A percentile compares a stretch with the other conserved stretches of the same genome.
These are phyloP conservation scores for Cebus imitator DNA, from an alignment of 2,113 vertebrate species.

Conservation along the genomic window DNA sequence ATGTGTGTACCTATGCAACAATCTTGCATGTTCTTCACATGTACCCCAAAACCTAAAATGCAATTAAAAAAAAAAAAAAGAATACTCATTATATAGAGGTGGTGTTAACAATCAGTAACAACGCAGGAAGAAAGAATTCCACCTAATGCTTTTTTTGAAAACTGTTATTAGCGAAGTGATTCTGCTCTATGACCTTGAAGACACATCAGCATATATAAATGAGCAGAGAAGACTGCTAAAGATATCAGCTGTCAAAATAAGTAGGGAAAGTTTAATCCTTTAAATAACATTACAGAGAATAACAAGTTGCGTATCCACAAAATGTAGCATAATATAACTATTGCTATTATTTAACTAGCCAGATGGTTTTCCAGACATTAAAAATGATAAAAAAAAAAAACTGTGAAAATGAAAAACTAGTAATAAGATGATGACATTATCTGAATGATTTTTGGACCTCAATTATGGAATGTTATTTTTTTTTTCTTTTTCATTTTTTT, in stretches of 20 bases:
- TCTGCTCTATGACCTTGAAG: slow-evolving; percentile 36
- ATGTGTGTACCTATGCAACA: too few species aligned
- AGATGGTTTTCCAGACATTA: not conserved
- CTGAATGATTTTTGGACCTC: not conserved
- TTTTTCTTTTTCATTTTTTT: too few species aligned
- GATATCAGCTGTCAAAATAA: slow-evolving; percentile 17
- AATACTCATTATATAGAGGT: slow-evolving; percentile 19
- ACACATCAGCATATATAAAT: not conserved
- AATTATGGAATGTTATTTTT: not conserved
- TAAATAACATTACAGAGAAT: not conserved
- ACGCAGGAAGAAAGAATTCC: slow-evolving; percentile 33
- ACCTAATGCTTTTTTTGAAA: slow-evolving; percentile 25
- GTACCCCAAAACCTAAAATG: too few species aligned
- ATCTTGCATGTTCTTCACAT: too few species aligned
- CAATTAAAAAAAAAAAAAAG: not conserved
- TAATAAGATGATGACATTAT: not conserved
- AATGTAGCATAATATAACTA: not conserved
- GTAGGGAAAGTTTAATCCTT: slow-evolving; percentile 30
- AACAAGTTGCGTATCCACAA: not conserved
- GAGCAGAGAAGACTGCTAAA: slow-evolving; percentile 1
- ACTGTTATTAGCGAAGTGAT: slow-evolving; percentile 16
- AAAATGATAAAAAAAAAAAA: not conserved
- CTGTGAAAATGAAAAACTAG: not conserved
- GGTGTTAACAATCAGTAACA: slow-evolving; percentile 35
- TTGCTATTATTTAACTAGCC: not conserved